These are phyloP conservation scores for Glaucidium brasilianum DNA, from an alignment of 2,113 vertebrate genomes.

Conservation along the genomic window DNA sequence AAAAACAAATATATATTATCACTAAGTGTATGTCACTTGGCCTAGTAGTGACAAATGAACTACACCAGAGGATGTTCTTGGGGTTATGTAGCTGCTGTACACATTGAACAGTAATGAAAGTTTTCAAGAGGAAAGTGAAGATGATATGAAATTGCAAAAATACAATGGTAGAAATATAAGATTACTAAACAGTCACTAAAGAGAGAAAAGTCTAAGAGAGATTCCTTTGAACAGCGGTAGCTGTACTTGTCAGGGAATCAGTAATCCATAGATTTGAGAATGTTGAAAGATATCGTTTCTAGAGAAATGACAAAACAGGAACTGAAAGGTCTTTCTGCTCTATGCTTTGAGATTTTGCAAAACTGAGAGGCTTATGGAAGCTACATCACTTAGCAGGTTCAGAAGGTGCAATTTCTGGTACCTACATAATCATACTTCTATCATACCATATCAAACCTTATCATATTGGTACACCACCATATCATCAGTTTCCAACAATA, in stretches of 20 bases:
- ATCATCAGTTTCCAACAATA: not conserved
- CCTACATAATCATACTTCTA: not conserved
- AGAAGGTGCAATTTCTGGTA: not conserved
- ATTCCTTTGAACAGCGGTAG: not conserved
- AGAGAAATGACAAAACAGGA: not conserved
- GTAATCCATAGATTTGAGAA: not conserved
- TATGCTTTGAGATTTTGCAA: not conserved
- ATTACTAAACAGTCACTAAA: not conserved
- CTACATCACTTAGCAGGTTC: not conserved
- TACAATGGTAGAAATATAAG: not conserved
- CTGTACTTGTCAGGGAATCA: not conserved
- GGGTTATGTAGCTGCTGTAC: not conserved
- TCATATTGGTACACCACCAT: not conserved
- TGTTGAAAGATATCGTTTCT: accelerated
- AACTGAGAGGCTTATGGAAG: not conserved
- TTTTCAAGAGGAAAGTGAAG: not conserved
- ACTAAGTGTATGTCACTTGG: not conserved
- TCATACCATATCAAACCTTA: not conserved
- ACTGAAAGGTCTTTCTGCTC: not conserved
- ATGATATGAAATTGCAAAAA: not conserved
- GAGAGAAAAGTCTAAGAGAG: not conserved
- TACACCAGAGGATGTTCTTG: not conserved
- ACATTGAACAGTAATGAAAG: not conserved
- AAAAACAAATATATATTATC: not conserved
- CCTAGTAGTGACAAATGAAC: not conserved